Evolutionary conservation across 2,113 vertebrate genomes (phyloP).

Genomic region (Petrocephalus zakoni): DNA sequence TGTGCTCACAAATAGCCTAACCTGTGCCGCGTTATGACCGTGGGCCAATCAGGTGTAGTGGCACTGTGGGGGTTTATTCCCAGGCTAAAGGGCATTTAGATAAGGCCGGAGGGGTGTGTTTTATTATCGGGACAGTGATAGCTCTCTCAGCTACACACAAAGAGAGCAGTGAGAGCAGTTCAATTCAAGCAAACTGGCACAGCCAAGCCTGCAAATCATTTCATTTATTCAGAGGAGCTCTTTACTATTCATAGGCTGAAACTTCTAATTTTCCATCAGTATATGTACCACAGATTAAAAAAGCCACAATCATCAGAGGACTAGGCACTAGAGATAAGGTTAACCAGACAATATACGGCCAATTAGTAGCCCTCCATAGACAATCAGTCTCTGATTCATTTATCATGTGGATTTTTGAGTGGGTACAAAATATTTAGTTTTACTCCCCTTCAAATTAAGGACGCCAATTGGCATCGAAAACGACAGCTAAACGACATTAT

Average conservation of each 20-base stretch:
- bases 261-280: constrained; percentile 10
- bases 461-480: neutral
- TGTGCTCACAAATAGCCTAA: neutral
- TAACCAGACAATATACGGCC: neutral
- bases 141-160: neutral
- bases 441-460: neutral
- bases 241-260: constrained; percentile 4
- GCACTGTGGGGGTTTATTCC: neutral
- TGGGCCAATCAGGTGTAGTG: neutral
- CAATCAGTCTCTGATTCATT: neutral
- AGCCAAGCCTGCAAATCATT: neutral
- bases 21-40: neutral
- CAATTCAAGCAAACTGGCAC: neutral
- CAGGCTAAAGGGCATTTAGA: neutral
- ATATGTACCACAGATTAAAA: neutral
- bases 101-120: neutral
- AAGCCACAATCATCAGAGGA: neutral
- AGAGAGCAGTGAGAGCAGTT: neutral
- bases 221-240: neutral
- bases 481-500: neutral
- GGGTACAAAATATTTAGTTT: neutral
- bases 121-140: neutral
- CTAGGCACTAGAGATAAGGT: constrained; percentile 13
- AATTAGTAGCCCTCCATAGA: constrained; percentile 2
- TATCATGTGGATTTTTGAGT: neutral